phyloP scores from a whole-genome alignment of 2,888 invertebrate species.

The Drosophila cyrtoloma region DNA sequence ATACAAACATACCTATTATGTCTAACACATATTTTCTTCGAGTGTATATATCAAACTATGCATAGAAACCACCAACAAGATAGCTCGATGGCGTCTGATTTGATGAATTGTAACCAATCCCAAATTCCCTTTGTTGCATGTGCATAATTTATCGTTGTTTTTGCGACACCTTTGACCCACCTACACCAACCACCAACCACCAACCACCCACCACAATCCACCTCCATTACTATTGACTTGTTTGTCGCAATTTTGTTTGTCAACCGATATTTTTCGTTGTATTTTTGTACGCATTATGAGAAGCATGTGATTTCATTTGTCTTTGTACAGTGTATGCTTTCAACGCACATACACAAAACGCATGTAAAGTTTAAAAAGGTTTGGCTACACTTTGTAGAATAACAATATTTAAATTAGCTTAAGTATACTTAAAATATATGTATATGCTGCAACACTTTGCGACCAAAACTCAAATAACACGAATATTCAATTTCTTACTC shows the following conservation, averaged over 20 bases:
- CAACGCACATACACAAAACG: conserved; percentile 53
- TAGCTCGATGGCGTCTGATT: conserved; percentile 9
- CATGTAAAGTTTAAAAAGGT: conserved; percentile 62
- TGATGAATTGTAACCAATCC: conserved; percentile 6
- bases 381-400: conserved; percentile 63
- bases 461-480: conserved; percentile 15
- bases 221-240: conserved; percentile 4
- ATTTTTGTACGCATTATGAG: conserved; percentile 61
- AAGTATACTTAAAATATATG: conserved; percentile 25
- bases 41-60: conserved; percentile 14
- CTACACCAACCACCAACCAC: background rate
- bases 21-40: conserved; percentile 12
- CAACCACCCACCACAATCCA: background rate
- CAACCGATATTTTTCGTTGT: conserved; percentile 14
- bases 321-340: conserved; percentile 63
- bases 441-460: background rate
- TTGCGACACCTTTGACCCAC: conserved; percentile 15
- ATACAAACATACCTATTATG: conserved; percentile 23
- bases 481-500: conserved; percentile 5
- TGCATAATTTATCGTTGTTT: conserved; percentile 26
- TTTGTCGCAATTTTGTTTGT: conserved; percentile 5
- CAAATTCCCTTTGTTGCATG: conserved; percentile 50
- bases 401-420: conserved; percentile 56
- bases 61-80: conserved; percentile 8
- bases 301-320: conserved; percentile 50